Conservation (phyloP, 2,113 vertebrate genomes). For the Paradisaea rubra region DNA sequence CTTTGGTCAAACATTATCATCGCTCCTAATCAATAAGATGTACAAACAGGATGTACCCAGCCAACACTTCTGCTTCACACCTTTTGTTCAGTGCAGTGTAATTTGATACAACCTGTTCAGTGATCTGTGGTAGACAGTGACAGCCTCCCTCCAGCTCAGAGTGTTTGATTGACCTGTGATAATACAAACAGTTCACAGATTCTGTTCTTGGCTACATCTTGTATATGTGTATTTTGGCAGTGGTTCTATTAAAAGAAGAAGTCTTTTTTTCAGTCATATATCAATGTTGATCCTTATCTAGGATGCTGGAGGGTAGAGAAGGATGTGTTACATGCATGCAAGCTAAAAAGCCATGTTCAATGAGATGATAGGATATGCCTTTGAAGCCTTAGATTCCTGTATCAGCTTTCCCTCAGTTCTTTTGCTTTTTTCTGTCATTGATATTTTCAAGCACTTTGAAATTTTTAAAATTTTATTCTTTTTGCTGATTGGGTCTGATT, state of each 20-base stretch:
- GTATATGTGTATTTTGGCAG: neutral
- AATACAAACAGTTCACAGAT: neutral
- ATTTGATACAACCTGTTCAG: neutral
- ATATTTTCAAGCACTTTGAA: neutral
- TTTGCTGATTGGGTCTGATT: neutral
- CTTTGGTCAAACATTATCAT: neutral
- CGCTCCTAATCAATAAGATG: neutral
- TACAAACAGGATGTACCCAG: neutral
- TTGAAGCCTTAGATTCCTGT: neutral
- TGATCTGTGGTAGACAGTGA: neutral
- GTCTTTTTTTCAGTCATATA: neutral
- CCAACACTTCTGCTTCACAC: neutral
- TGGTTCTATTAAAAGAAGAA: neutral
- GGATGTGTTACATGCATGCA: neutral
- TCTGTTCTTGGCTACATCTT: neutral
- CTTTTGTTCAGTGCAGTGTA: neutral
- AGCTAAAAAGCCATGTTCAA: neutral
- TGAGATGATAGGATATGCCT: neutral
- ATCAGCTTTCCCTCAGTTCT: neutral
- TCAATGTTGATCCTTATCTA: neutral
- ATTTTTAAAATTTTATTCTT: neutral
- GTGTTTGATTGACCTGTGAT: neutral
- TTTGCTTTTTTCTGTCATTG: neutral
- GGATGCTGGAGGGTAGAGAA: neutral
- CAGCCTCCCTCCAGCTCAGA: neutral